phyloP scores from a whole-genome alignment of 64 coral and sea anemone species.

The Cladopsammia gracilis region DNA sequence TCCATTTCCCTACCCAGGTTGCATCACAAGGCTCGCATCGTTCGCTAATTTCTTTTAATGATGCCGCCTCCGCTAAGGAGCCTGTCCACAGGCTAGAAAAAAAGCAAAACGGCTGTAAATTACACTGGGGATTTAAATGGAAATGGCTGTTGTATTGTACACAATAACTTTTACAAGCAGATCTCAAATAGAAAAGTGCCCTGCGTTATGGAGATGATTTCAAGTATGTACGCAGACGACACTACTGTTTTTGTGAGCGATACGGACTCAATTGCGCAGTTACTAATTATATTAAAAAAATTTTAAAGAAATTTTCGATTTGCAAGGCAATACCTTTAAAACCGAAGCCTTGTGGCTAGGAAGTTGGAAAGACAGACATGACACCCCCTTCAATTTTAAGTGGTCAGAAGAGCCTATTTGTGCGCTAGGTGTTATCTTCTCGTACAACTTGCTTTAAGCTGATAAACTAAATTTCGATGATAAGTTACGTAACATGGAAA shows the following conservation, averaged over 20 bases:
- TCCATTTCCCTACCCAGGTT: too few species aligned
- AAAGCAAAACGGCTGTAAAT: too few species aligned
- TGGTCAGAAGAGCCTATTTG: slow-evolving; percentile 33
- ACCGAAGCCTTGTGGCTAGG: slow-evolving; percentile 10
- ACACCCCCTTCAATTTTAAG: not conserved
- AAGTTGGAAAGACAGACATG: not conserved
- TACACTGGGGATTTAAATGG: too few species aligned
- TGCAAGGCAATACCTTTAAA: not conserved
- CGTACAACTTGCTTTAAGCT: not conserved
- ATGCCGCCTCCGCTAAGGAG: too few species aligned
- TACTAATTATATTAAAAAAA: not conserved
- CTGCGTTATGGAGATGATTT: not conserved
- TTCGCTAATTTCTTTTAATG: too few species aligned
- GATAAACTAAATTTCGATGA: slow-evolving; percentile 28
- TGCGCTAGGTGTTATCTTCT: slow-evolving; percentile 33
- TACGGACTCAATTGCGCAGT: not conserved
- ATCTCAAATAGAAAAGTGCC: not conserved
- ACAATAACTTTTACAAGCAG: too few species aligned
- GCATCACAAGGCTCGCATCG: too few species aligned
- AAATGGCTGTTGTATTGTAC: too few species aligned
- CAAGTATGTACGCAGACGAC: not conserved
- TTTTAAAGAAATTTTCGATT: not conserved
- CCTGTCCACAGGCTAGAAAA: too few species aligned
- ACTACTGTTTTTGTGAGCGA: not conserved
- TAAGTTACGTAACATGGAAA: not conserved